A percentile compares a stretch with the other conserved stretches of the same genome.
Conservation (phyloP, 2,888 invertebrate genomes). For the Agrilus biguttatus region DNA sequence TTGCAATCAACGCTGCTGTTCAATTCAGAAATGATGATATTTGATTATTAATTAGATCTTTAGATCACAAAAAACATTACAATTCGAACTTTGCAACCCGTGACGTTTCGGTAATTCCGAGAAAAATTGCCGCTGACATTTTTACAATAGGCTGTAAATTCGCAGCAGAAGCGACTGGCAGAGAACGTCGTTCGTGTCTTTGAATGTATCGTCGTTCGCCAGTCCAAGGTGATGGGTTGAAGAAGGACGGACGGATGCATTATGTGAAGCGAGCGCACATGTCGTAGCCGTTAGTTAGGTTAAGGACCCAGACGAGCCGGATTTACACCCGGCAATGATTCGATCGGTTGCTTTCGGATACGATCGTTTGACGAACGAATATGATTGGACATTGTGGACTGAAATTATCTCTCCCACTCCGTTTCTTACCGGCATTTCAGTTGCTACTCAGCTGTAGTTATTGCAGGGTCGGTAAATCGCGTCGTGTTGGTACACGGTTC, state of each 20-base stretch:
- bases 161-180: constrained; percentile 4
- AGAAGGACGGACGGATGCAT: constrained; percentile 10
- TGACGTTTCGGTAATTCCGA: too few relatives aligned
- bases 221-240: constrained; percentile 4
- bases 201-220: constrained; percentile 3
- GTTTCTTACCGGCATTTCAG: constrained; percentile 17
- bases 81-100: too few relatives aligned
- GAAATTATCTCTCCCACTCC: constrained; percentile 11
- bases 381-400: constrained; percentile 6
- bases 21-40: too few relatives aligned
- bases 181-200: constrained; percentile 1
- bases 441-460: constrained; percentile 21
- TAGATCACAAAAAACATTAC: too few relatives aligned
- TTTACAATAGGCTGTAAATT: constrained; percentile 19
- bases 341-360: constrained; percentile 9
- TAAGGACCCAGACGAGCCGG: constrained; percentile 35
- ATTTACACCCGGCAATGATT: constrained; percentile 23
- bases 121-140: constrained; percentile 15
- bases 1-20: too few relatives aligned
- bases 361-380: constrained; percentile 11
- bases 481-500: too few relatives aligned
- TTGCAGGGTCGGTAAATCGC: constrained; percentile 14
- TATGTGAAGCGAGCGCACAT: constrained; percentile 13
- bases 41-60: too few relatives aligned
- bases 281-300: constrained; percentile 33